A percentile compares a stretch with the other conserved stretches of the same genome.
Evolutionary conservation across 2,113 vertebrate genomes (phyloP).

Genomic region (Varanus salvator): DNA sequence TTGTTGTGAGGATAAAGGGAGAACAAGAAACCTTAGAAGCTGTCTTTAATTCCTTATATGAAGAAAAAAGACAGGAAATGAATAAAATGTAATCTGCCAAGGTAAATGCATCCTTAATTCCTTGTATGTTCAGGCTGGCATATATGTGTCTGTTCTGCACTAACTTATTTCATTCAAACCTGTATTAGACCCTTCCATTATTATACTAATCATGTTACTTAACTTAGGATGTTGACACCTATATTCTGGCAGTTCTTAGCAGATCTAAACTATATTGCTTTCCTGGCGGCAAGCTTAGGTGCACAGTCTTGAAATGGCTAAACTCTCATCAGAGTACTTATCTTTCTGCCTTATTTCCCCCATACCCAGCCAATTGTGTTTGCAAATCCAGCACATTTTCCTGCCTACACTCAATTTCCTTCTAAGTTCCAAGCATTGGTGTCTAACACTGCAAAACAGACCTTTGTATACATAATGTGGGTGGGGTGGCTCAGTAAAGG

Average conservation of each 20-base stretch:
- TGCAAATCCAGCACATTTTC: not conserved
- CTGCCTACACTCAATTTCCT: not conserved
- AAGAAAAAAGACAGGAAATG: no score
- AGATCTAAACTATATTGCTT: not conserved
- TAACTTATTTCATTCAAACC: not conserved
- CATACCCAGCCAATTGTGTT: not conserved
- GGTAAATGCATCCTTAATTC: not conserved
- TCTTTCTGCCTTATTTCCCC: not conserved
- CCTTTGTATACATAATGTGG: constrained; percentile 37
- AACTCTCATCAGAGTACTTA: not conserved
- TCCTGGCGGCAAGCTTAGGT: not conserved
- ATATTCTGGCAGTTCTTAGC: not conserved
- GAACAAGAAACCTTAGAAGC: no score
- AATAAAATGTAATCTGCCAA: not conserved
- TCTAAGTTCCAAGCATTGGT: constrained; percentile 1
- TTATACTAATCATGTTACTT: not conserved
- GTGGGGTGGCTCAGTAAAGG: constrained; percentile 63
- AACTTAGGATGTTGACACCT: not conserved
- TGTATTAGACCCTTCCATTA: not conserved
- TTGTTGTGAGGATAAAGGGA: no score
- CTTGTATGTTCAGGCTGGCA: not conserved
- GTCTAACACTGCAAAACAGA: constrained; percentile 11
- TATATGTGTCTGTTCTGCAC: not conserved
- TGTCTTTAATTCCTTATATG: no score
- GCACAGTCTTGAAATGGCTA: not conserved